Evolutionary conservation across 2,888 invertebrate genomes (phyloP).

Genomic region (Cybosia mesomella): DNA sequence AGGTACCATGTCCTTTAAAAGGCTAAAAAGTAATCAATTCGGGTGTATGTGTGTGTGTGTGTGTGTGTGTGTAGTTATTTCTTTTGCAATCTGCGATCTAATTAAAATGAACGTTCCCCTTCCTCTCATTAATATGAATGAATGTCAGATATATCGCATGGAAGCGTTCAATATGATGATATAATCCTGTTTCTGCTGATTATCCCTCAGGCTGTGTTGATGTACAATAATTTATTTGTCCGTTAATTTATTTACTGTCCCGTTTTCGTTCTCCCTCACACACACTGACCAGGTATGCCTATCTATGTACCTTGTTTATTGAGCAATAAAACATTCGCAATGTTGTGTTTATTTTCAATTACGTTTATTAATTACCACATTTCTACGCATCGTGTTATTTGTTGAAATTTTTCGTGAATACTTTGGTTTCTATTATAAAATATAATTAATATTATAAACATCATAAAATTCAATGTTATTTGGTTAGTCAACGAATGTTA

Average conservation of each 20-base stretch:
- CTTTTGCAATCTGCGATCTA: not conserved
- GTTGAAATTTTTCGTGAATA: not conserved
- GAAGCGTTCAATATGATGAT: constrained; percentile 12
- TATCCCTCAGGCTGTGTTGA: constrained; percentile 15
- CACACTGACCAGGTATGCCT: constrained; percentile 3
- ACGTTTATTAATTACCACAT: constrained; percentile 7
- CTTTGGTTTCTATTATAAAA: not conserved
- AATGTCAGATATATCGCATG: constrained; percentile 10
- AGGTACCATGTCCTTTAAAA: no score
- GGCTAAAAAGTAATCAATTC: no score
- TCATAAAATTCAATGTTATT: not conserved
- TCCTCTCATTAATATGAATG: constrained; percentile 4
- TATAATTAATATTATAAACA: no score
- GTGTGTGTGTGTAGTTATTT: not conserved
- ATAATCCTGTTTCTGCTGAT: constrained; percentile 17
- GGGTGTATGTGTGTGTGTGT: no score
- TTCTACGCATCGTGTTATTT: not conserved
- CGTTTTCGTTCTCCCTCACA: not conserved
- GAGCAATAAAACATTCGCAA: constrained; percentile 11
- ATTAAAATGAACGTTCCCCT: not conserved
- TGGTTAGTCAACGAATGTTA: not conserved
- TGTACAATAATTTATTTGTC: constrained; percentile 18
- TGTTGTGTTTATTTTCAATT: constrained; percentile 18
- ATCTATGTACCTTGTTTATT: constrained; percentile 17
- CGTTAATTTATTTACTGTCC: constrained; percentile 14